These are phyloP conservation scores for Gymnarchus niloticus DNA, from an alignment of 2,113 vertebrate species.

Conservation along the genomic window DNA sequence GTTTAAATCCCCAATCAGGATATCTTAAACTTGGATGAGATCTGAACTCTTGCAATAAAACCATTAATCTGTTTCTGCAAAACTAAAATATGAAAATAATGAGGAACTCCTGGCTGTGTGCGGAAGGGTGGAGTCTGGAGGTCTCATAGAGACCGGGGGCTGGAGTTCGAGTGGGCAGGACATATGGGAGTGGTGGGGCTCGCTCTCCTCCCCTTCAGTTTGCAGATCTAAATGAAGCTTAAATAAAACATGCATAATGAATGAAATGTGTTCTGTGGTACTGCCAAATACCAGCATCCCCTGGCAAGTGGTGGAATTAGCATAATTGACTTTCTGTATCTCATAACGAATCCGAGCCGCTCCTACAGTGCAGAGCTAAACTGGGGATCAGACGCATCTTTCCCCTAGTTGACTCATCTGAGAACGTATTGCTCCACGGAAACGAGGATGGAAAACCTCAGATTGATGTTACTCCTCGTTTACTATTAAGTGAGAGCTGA, in stretches of 20 bases:
- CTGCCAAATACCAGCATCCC: slow-evolving; percentile 40
- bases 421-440: slow-evolving; percentile 33
- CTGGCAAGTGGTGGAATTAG: slow-evolving; percentile 49
- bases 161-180: background rate
- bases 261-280: slow-evolving; percentile 34
- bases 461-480: background rate
- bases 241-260: slow-evolving; percentile 50
- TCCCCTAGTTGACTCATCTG: slow-evolving; percentile 26
- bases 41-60: background rate
- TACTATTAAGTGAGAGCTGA: background rate
- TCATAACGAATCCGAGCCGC: slow-evolving; percentile 54
- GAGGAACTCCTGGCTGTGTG: background rate
- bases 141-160: background rate
- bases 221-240: slow-evolving; percentile 45
- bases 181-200: background rate
- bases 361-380: slow-evolving; percentile 40
- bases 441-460: slow-evolving; percentile 25
- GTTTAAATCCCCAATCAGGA: no score
- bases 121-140: background rate
- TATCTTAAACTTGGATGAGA: background rate
- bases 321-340: slow-evolving; percentile 60
- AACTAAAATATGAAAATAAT: background rate
- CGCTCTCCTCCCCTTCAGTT: slow-evolving; percentile 37
- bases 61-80: background rate
- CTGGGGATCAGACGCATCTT: slow-evolving; percentile 39